phyloP scores from a whole-genome alignment of 2,113 vertebrate species.

The Cryptotis parvus region DNA sequence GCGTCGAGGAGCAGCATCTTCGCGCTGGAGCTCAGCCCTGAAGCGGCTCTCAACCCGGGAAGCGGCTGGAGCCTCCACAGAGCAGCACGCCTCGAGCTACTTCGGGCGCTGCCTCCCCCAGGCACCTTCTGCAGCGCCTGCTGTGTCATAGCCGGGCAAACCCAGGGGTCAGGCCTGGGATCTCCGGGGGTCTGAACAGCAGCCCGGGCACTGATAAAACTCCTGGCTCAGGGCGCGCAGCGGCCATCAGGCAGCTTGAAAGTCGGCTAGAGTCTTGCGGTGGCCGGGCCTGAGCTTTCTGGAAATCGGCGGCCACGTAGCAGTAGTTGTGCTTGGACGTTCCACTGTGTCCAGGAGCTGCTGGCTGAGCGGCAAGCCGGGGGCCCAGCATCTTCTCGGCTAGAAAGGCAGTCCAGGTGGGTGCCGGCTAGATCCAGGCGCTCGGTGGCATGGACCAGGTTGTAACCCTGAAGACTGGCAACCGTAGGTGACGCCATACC shows the following conservation, averaged over 20 bases:
- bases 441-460: constrained; percentile 72
- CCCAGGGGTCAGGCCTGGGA: constrained; percentile 65
- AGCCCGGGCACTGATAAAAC: constrained; percentile 79
- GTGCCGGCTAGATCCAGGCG: constrained; percentile 82
- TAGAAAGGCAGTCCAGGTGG: constrained; percentile 80
- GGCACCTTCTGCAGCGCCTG: constrained; percentile 72
- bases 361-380: constrained; percentile 30
- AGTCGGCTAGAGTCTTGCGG: neutral
- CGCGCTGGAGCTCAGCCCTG: constrained; percentile 49
- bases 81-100: constrained; percentile 77
- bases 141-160: constrained; percentile 68
- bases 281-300: neutral
- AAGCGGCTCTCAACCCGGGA: constrained; percentile 79
- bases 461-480: constrained; percentile 82
- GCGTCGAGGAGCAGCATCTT: neutral
- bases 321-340: constrained; percentile 79
- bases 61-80: constrained; percentile 81
- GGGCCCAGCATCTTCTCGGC: constrained; percentile 72
- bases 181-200: constrained; percentile 74
- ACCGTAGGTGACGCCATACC: constrained; percentile 71
- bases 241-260: constrained; percentile 79
- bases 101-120: fast-evolving
- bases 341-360: constrained; percentile 68
- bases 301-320: constrained; percentile 71
- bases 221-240: constrained; percentile 67